phyloP scores from a whole-genome alignment of 2,797 vertebrate genomes.

The Danio tinwini region DNA sequence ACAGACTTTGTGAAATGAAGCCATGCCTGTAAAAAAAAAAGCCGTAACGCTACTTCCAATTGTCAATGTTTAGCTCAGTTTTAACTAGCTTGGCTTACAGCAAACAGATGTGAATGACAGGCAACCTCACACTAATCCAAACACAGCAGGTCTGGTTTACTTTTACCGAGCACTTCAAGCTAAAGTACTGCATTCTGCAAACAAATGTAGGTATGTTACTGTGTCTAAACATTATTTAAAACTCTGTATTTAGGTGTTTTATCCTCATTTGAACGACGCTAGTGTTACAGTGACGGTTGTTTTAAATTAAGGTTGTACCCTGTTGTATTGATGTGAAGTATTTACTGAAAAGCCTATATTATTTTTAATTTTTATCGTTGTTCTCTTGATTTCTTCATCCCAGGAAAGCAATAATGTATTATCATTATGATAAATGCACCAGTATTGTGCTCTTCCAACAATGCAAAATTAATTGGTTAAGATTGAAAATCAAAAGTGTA shows the following conservation, averaged over 20 bases:
- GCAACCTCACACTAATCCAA: constrained; percentile 15
- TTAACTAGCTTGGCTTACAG: constrained; percentile 33
- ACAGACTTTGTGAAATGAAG: constrained; percentile 20
- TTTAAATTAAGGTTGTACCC: constrained; percentile 22
- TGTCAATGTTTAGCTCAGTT: constrained; percentile 21
- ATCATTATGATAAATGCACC: background rate
- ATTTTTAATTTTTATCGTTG: constrained; percentile 1
- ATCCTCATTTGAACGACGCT: constrained; percentile 32
- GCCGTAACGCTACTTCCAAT: constrained; percentile 64
- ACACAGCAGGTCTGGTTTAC: constrained; percentile 28
- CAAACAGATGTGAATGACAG: constrained; percentile 34
- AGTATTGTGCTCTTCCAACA: constrained; percentile 4
- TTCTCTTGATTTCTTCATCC: background rate
- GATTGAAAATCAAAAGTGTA: constrained; percentile 1
- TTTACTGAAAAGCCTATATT: constrained; percentile 20
- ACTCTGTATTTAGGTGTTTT: constrained; percentile 22
- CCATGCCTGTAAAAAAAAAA: constrained; percentile 60
- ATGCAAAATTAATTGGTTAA: background rate
- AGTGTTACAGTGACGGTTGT: constrained; percentile 2
- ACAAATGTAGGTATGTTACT: constrained; percentile 16
- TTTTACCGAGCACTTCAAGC: constrained; percentile 14
- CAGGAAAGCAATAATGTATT: constrained; percentile 22
- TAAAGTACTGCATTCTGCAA: constrained; percentile 9
- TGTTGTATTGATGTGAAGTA: constrained; percentile 16
- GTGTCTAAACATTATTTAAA: constrained; percentile 16